Conservation (phyloP, 2,888 invertebrate genomes). For the Drosophila mettleri region DNA sequence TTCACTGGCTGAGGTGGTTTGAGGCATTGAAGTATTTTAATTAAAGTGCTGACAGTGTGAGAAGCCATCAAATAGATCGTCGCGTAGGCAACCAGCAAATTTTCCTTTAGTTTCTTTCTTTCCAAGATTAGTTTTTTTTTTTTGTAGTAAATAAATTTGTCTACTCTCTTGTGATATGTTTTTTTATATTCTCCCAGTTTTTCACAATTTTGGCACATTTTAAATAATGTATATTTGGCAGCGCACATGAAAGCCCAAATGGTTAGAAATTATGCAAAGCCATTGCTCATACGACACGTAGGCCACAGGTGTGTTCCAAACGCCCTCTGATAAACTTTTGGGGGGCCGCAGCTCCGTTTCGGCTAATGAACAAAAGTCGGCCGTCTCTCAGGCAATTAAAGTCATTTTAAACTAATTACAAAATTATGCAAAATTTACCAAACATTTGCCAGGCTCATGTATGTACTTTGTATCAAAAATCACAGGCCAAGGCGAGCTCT, state of each 20-base stretch:
- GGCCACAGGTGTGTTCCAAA: conserved; percentile 34
- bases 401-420: conserved; percentile 64
- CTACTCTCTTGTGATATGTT: no score
- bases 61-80: conserved; percentile 35
- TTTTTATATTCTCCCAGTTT: background rate
- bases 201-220: conserved; percentile 4
- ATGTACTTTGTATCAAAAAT: conserved; percentile 27
- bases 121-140: no score
- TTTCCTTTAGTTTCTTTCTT: background rate
- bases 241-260: conserved; percentile 17
- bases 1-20: conserved; percentile 33
- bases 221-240: conserved; percentile 1
- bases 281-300: conserved; percentile 45
- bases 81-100: conserved; percentile 25
- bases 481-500: conserved; percentile 21
- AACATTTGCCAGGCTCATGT: conserved; percentile 40
- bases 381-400: conserved; percentile 54
- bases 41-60: conserved; percentile 55
- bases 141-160: background rate
- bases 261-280: conserved; percentile 39
- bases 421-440: conserved; percentile 68
- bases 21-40: conserved; percentile 66
- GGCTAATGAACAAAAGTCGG: conserved; percentile 37
- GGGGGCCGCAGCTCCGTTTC: background rate
- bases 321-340: conserved; percentile 50